Conservation (phyloP, 35 echinoderm and acorn worm genomes). For the Lytechinus pictus region DNA sequence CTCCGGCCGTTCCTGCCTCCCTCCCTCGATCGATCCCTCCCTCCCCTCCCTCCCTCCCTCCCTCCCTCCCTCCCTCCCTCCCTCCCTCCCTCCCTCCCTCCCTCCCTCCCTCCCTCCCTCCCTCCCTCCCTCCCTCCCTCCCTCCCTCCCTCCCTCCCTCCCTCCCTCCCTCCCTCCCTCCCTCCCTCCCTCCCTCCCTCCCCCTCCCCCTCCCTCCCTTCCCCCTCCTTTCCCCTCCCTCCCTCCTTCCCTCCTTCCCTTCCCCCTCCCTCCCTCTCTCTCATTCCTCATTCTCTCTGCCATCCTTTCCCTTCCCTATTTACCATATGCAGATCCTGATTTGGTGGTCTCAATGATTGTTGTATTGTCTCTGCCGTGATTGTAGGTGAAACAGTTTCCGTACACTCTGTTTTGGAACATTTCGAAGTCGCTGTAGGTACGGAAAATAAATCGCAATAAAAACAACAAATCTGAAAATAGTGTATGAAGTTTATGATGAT, state of each 20-base stretch:
- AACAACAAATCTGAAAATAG: neutral
- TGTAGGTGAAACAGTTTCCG: constrained; percentile 91
- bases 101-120: too few relatives aligned
- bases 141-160: too few relatives aligned
- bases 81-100: too few relatives aligned
- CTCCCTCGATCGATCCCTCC: neutral
- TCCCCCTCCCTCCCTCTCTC: neutral
- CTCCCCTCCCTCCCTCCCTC: neutral
- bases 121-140: too few relatives aligned
- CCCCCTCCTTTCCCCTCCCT: too few relatives aligned
- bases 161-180: neutral
- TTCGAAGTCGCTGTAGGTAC: constrained; percentile 65
- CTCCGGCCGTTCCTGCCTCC: too few relatives aligned
- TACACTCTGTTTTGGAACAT: constrained; percentile 77
- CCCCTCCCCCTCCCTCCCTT: neutral
- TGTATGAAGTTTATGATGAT: neutral
- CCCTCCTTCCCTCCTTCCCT: neutral
- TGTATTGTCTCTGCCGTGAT: constrained; percentile 50
- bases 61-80: neutral
- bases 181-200: neutral
- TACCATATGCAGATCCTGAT: constrained; percentile 85
- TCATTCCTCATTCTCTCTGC: neutral
- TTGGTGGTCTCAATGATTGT: constrained; percentile 61
- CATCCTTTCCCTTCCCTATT: neutral
- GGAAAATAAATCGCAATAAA: constrained; percentile 29